Evolutionary conservation across 1,140 invertebrate genomes (phyloP).

Genomic region (Saccostrea glomerata): DNA sequence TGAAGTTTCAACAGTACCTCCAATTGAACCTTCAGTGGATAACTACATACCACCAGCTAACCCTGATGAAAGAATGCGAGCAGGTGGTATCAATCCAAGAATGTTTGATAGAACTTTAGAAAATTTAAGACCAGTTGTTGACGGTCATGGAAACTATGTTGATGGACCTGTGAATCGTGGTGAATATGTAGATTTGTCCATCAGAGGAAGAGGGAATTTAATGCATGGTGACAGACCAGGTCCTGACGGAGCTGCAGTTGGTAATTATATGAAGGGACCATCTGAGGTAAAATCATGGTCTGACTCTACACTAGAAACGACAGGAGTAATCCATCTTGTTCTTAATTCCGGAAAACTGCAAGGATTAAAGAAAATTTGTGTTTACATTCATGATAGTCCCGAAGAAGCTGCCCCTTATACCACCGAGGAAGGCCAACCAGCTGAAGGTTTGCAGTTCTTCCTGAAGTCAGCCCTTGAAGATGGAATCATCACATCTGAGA

Average conservation of each 20-base stretch:
- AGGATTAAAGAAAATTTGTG: slow-evolving; percentile 7
- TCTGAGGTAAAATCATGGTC: neutral
- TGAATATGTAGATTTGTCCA: neutral
- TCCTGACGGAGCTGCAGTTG: neutral
- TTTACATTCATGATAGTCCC: neutral
- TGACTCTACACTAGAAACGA: neutral
- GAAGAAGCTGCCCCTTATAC: neutral
- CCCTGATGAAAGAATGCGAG: too few relatives aligned
- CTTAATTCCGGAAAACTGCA: neutral
- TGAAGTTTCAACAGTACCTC: neutral
- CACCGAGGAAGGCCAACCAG: neutral
- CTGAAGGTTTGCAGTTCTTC: neutral
- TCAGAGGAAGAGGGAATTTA: neutral
- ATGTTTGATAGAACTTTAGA: neutral
- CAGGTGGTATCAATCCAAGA: neutral
- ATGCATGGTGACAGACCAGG: neutral
- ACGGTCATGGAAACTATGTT: neutral
- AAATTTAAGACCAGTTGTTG: neutral
- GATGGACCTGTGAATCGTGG: neutral
- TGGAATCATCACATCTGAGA: neutral
- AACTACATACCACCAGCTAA: neutral
- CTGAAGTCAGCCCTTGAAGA: neutral
- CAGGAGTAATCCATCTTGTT: neutral
- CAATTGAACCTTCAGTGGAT: neutral
- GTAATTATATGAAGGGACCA: slow-evolving; percentile 21